Evolutionary conservation across 2,113 vertebrate species (phyloP).

Genomic region (Chloropsis cyanopogon): DNA sequence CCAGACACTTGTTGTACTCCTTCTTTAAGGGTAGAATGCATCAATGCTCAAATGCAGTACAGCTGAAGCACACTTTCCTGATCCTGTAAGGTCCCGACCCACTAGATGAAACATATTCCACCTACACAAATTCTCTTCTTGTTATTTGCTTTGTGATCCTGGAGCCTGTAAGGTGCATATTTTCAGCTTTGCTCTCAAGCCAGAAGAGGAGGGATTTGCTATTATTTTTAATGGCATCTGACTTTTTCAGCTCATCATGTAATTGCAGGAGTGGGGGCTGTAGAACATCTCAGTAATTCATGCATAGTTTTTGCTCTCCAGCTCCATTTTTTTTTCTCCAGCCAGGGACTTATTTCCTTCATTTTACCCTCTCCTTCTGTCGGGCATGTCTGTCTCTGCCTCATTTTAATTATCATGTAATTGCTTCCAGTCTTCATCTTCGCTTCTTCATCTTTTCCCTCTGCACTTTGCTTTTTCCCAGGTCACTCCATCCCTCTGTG

Average conservation of each 20-base stretch:
- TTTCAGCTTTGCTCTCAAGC: constrained; percentile 12
- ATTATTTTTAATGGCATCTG: constrained; percentile 26
- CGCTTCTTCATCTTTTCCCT: neutral
- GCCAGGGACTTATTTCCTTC: neutral
- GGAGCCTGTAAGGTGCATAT: neutral
- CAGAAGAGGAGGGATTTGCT: neutral
- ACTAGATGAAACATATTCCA: neutral
- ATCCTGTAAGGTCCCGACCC: neutral
- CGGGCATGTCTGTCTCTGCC: neutral
- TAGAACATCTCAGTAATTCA: neutral
- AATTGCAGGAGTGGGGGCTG: neutral
- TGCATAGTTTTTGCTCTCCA: neutral
- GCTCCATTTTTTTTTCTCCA: neutral
- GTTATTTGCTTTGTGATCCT: constrained; percentile 24
- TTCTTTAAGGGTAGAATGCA: neutral
- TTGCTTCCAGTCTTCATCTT: neutral
- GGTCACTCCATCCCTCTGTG: neutral
- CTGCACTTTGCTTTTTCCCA: neutral
- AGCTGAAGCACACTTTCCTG: constrained; percentile 14
- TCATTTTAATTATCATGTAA: neutral
- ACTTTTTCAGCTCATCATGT: constrained; percentile 18
- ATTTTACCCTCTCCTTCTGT: neutral
- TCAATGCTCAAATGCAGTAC: neutral
- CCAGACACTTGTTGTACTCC: neutral
- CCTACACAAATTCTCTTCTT: constrained; percentile 10